Base-by-base conservation (phyloP, 2,888 invertebrate species). In the Autographa gamma region DNA sequence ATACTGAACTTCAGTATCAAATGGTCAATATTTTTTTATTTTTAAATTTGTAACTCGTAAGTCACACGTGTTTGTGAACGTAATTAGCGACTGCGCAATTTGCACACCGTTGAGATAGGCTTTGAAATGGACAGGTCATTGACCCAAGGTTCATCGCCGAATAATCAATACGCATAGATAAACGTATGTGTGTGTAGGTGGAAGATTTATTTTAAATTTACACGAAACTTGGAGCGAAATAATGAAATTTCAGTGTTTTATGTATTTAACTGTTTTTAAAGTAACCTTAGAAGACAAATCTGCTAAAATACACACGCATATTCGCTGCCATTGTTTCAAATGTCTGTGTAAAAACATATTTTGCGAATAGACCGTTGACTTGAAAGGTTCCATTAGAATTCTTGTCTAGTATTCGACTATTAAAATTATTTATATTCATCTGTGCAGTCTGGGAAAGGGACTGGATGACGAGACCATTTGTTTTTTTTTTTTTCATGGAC, bases 101-200 rank as follows among this genome's bases (percentile, higher is more conserved):
- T 25, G 54, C 54, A 56, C 25, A 56, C 54, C 54, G 19, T 56
- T 56, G 19, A 56, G 19, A 56, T 56, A 56, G 54, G 25, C 54
- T 56, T 56, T 25, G 11, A 25, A 18, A 25, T 25, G 25, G 19
- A 25, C 19, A 56, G 54, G 54, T 56, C 54, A 25, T 25, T 25
- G 54, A 56, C 54, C 19, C 19, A 8, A 54, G 13, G 54, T 56
- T 25, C 54, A 56, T 56, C 19, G 19, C 25, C 54, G 13, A 56
- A 56, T 56, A 56, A 56, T 56, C 54, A 25, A 56, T 56, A 56
- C 25, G 25, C 11, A 56, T 56, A 56, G 25, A 13, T 25, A n/a
- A 48, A 48, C 48, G 11, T 43, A 11, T 38, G 11, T 8, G 11
- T 38, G 4, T 16, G 16, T 48, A 48, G n/a, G n/a, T 48, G n/a